Base-by-base conservation (phyloP, 1,140 invertebrate genomes). In the Papilio machaon region DNA sequence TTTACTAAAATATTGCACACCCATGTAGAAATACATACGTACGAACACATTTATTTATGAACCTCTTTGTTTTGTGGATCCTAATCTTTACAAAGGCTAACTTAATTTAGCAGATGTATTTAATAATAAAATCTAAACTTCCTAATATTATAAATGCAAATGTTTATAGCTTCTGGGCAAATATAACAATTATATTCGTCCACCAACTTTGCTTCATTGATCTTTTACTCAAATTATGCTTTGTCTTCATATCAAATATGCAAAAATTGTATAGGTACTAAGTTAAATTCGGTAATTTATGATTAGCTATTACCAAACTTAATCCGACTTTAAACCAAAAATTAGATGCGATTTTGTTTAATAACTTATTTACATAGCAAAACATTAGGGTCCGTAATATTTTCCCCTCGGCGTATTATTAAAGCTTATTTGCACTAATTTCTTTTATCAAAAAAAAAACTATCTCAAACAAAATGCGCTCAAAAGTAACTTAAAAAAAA, bases 1-100 rank as follows among this genome's bases (percentile, higher is more conserved):
- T 47, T n/a, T 54, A 19, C 74, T 76, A 47, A 76, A 76, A 76
- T 76, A 76, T 76, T 76, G 74, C 74, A 76, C 46, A 52, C 74
- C 46, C 74, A 76, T 76, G 46, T 76, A 76, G 47, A 76, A 76
- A 76, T 76, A 49, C 70, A 73, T 67, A 23, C 73, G 43, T 73
- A 76, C 46, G 19, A 54, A 75, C 10, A 76, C 47, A 76, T 76
- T 73, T 46, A 76, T 76, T 54, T 76, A 76, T 76, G 13, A 76
- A 23, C 74, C 19, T 19, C 73, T 47, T 47, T 46, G 35, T 47
- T 73, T 74, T 47, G 73, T 23, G 17, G 7, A 74, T n/a, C 19
- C 73, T 74, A 74, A 46, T 74, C 43, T 74, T 74, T 9, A n/a
- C 43, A 47, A 74, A 47, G 73, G 73, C 73, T 74, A 74, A 47